Conservation (phyloP, 2,888 invertebrate genomes). For the Rhopalosiphum nymphaeae region DNA sequence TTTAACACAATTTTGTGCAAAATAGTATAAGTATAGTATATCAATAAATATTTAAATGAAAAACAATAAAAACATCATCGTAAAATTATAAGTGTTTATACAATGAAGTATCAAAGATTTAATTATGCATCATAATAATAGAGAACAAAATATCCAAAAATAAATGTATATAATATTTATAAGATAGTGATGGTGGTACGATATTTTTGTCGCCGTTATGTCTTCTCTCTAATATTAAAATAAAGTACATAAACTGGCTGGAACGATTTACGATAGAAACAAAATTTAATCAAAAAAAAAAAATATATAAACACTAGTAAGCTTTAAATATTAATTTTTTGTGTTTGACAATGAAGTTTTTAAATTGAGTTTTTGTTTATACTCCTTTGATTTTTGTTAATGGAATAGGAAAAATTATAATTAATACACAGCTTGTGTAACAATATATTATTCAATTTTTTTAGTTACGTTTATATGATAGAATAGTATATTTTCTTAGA, state of each 20-base stretch:
- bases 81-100: background rate
- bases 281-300: slow-evolving; percentile 52
- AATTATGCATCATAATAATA: background rate
- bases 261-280: slow-evolving; percentile 14
- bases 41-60: background rate
- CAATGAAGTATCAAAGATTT: background rate
- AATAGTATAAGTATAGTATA: background rate
- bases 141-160: background rate
- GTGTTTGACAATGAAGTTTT: background rate
- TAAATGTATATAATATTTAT: background rate
- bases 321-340: background rate
- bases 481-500: background rate
- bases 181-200: background rate
- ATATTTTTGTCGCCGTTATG: background rate
- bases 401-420: background rate
- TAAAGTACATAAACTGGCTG: slow-evolving; percentile 5
- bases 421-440: background rate
- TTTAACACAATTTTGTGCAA: background rate
- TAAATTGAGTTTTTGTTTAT: background rate
- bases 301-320: background rate
- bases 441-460: background rate
- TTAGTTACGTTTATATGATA: background rate
- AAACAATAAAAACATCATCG: background rate
- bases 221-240: slow-evolving; percentile 26
- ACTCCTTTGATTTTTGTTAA: background rate